phyloP scores from a whole-genome alignment of 2,888 invertebrate genomes.

The Nematopogon swammerdamellus region DNA sequence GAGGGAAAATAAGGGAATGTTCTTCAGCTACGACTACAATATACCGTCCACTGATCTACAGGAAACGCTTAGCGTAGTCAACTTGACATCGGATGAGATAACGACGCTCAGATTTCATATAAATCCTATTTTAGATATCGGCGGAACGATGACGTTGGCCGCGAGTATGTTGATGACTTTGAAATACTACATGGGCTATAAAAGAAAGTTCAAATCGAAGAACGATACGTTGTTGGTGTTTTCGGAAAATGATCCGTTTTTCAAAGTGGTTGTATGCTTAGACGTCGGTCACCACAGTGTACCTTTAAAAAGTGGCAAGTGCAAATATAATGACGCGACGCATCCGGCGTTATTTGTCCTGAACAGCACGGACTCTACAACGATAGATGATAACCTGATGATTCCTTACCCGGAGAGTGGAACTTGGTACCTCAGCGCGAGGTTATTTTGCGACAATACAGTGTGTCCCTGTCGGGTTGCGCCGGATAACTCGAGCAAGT shows the following conservation, averaged over 20 bases:
- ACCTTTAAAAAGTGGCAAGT: constrained; percentile 61
- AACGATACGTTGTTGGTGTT: constrained; percentile 31
- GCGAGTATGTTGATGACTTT: constrained; percentile 63
- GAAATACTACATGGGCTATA: constrained; percentile 49
- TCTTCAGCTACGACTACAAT: constrained; percentile 75
- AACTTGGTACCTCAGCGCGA: constrained; percentile 74
- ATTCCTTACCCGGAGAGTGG: constrained; percentile 85
- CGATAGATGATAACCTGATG: constrained; percentile 59
- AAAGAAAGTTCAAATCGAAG: constrained; percentile 19
- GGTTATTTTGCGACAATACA: constrained; percentile 61
- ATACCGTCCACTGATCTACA: constrained; percentile 61
- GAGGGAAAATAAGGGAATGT: constrained; percentile 65
- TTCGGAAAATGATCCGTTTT: constrained; percentile 45
- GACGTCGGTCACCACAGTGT: constrained; percentile 55
- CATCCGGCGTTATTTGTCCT: constrained; percentile 59
- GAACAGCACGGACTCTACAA: constrained; percentile 61
- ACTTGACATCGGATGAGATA: constrained; percentile 62
- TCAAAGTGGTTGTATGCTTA: constrained; percentile 61
- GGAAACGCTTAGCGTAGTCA: constrained; percentile 62
- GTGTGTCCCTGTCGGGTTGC: constrained; percentile 41
- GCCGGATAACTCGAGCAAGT: constrained; percentile 42
- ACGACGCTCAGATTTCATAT: constrained; percentile 68
- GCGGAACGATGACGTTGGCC: constrained; percentile 74
- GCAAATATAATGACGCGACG: constrained; percentile 49
- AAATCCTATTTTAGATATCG: constrained; percentile 69